phyloP scores from a whole-genome alignment of 2,797 vertebrate genomes.

The Podargus strigoides region DNA sequence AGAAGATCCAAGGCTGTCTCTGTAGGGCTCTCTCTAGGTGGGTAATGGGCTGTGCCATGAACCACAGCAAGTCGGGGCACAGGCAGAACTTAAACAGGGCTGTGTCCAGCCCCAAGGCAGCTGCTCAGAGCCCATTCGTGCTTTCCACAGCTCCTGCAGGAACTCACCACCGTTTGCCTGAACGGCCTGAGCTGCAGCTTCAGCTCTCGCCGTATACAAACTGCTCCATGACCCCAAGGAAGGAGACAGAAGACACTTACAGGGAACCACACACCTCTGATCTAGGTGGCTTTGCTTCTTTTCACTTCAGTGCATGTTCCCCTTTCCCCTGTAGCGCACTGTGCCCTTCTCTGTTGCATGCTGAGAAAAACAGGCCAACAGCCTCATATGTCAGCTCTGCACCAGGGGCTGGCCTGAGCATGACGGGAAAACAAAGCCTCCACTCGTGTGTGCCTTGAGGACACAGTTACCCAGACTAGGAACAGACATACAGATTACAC shows the following conservation, averaged over 20 bases:
- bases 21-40: neutral
- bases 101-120: accelerated
- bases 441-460: neutral
- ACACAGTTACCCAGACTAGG: neutral
- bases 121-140: accelerated
- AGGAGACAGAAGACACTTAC: neutral
- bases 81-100: neutral
- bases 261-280: neutral
- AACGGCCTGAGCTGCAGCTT: neutral
- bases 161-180: neutral
- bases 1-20: neutral
- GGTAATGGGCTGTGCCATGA: neutral
- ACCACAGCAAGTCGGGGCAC: accelerated
- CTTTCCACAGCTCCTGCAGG: neutral
- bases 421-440: neutral
- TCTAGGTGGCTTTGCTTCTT: neutral
- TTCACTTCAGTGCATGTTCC: neutral
- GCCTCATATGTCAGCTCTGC: neutral
- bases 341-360: neutral
- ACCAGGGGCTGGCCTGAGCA: neutral
- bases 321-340: neutral
- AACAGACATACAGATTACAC: neutral
- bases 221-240: neutral
- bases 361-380: neutral
- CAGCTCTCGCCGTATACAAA: accelerated